phyloP scores from a whole-genome alignment of 2,797 vertebrate genomes.

The Chrosomus eos region DNA sequence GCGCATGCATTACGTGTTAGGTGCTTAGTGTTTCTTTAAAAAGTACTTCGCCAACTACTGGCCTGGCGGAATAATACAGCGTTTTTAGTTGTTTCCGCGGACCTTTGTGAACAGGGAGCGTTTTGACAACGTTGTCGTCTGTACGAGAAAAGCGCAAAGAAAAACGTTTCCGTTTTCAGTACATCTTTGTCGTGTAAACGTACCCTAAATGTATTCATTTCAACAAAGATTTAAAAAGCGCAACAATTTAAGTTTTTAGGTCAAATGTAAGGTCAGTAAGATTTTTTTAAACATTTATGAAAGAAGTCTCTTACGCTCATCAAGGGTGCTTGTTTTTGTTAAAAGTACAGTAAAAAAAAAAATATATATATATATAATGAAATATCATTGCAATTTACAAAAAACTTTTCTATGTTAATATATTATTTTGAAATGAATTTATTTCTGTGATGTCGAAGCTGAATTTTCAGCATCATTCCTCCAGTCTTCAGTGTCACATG shows the following conservation, averaged over 20 bases:
- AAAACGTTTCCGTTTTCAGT: background rate
- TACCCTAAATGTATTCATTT: background rate
- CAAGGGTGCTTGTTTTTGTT: no score
- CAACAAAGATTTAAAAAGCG: background rate
- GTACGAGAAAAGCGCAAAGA: background rate
- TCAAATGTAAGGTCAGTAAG: no score
- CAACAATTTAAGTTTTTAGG: background rate
- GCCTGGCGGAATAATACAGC: background rate
- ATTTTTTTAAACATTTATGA: no score
- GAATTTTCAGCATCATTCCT: no score
- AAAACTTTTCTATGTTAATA: no score
- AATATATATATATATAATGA: no score
- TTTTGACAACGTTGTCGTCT: background rate
- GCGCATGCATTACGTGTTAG: background rate
- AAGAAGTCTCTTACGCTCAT: no score
- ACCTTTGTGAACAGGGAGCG: background rate
- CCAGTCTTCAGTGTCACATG: no score
- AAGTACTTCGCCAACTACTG: background rate
- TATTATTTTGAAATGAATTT: no score
- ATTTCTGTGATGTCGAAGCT: no score
- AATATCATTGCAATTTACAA: background rate
- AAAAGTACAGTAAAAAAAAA: background rate
- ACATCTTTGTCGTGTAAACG: background rate
- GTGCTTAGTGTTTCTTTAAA: background rate
- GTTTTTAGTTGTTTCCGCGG: rapidly evolving